Base-by-base conservation (phyloP, 2,797 vertebrate genomes). In the Sus cebifrons region DNA sequence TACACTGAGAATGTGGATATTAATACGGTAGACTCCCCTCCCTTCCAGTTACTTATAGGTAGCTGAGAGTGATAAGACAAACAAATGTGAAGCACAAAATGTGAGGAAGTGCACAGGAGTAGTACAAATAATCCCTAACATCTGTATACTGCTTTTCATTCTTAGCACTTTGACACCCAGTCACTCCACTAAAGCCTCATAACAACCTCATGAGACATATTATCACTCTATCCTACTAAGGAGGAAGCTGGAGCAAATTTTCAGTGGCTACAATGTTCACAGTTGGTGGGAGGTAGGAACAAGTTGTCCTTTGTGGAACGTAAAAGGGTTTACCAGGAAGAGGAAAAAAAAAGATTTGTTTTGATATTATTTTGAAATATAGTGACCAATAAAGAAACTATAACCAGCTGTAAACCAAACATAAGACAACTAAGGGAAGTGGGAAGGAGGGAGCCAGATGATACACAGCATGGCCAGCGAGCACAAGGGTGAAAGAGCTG, bases 351-450 rank as follows among this genome's bases (percentile, higher is more conserved):
- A 10, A 27, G 3, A 60, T 54, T 82, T 89, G 15, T 82, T 58
- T 91, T 93, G 86, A 73, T 23, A 60, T 93, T 84, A 87, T n/a
- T 95, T 94, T 91, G 49, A 93, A 74, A 85, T 92, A 64, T 2
- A 81, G 29, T 92, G 79, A 86, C 65, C 32, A 49, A 27, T 36
- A 92, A 90, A 74, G 73, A 70, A 74, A 21, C 54, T 18, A 49
- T 64, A 78, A 36, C 54, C 27, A 77, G 25, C 49, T 44, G 21
- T 36, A 77, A 83, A 52, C 52, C 32, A 77, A 84, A 56, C 12
- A 23, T 68, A n/a, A 95, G 79, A 65, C 23, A 62, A 71, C 54
- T 12, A 6, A 85, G 79, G 14, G 4, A 49, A 71, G 25, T 29
- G 44, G 70, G 23, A 58, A 83, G 60, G 74, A 58, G 44, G 1